A percentile compares a stretch with the other conserved stretches of the same genome.
phyloP scores from a whole-genome alignment of 2,113 vertebrate genomes.

The Blennius ocellaris region DNA sequence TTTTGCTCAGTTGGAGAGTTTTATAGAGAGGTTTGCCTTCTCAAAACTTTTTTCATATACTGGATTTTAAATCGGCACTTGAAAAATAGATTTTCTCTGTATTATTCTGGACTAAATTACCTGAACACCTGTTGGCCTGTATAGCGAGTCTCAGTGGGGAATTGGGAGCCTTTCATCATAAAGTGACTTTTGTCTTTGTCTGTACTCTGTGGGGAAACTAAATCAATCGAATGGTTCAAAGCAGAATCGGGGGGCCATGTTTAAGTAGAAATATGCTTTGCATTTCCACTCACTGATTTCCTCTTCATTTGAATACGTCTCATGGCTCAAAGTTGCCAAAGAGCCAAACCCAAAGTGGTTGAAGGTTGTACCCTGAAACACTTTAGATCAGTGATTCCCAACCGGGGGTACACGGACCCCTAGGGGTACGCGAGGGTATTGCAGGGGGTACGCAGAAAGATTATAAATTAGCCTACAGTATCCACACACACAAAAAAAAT shows the following conservation, averaged over 20 bases:
- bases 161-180: slow-evolving; percentile 15
- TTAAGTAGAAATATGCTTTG: neutral
- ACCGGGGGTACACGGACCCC: too few species aligned
- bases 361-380: too few species aligned
- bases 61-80: neutral
- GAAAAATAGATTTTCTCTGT: neutral
- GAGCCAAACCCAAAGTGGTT: too few species aligned
- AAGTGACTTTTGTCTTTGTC: slow-evolving; percentile 12
- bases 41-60: neutral
- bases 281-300: neutral
- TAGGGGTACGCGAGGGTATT: too few species aligned
- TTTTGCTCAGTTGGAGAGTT: too few species aligned
- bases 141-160: slow-evolving; percentile 3
- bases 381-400: too few species aligned
- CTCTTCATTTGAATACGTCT: neutral
- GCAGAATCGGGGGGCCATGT: neutral
- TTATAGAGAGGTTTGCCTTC: neutral
- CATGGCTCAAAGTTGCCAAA: neutral
- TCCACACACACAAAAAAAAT: too few species aligned
- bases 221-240: neutral
- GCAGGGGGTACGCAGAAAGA: too few species aligned
- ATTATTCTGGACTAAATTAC: neutral
- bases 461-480: too few species aligned
- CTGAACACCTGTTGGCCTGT: neutral
- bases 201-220: neutral